A percentile compares a stretch with the other conserved stretches of the same genome.
Evolutionary conservation across 2,888 invertebrate genomes (phyloP).

Genomic region (Agrypnus murinus): DNA sequence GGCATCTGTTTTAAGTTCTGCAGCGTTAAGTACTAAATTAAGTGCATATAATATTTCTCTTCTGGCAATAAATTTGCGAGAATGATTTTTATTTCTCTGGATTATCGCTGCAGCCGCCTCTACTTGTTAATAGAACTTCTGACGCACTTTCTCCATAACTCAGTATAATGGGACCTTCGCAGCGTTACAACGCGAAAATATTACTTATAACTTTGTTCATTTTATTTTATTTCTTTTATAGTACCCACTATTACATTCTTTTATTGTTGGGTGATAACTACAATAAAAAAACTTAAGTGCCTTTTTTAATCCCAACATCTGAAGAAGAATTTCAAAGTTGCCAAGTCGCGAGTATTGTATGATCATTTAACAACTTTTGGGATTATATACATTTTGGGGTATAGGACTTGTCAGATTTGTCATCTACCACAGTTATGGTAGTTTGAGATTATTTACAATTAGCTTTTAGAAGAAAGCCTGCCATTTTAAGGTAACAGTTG

Average conservation of each 20-base stretch:
- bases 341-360: neutral
- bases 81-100: slow-evolving; percentile 62
- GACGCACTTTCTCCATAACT: slow-evolving; percentile 66
- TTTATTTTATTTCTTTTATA: slow-evolving; percentile 48
- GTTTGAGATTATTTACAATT: too few species aligned
- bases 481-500: too few species aligned
- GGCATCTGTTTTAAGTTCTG: slow-evolving; percentile 60
- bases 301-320: slow-evolving; percentile 1
- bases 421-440: too few species aligned
- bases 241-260: slow-evolving; percentile 43
- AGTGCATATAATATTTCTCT: slow-evolving; percentile 63
- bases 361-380: too few species aligned
- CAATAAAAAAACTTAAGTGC: slow-evolving; percentile 14
- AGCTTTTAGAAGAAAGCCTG: too few species aligned
- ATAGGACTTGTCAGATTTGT: too few species aligned
- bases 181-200: slow-evolving; percentile 56
- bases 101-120: slow-evolving; percentile 64
- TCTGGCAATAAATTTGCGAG: slow-evolving; percentile 58
- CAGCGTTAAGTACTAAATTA: slow-evolving; percentile 62
- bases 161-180: slow-evolving; percentile 59
- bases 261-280: slow-evolving; percentile 42
- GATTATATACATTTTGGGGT: too few species aligned
- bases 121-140: slow-evolving; percentile 67
- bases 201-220: slow-evolving; percentile 58
- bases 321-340: neutral